Base-by-base conservation (phyloP, 2,113 vertebrate species). In the Anolis sagrei region DNA sequence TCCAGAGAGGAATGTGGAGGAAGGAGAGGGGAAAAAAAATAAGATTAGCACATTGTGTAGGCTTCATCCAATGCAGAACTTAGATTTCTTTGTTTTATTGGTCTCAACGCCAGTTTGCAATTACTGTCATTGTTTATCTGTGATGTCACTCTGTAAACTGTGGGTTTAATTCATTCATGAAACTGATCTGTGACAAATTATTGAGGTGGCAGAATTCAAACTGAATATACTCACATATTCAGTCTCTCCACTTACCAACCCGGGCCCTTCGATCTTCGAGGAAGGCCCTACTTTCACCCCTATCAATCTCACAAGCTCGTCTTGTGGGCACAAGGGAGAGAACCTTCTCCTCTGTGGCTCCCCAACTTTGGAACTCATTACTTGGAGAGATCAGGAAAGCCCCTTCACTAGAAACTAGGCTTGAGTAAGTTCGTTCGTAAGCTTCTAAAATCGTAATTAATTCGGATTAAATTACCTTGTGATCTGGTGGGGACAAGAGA, bases 1-100 rank as follows among this genome's bases (percentile, higher is more conserved):
- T 44, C 88, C 84, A 75, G 36, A 92, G 83, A 89, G 89, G 91
- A 95, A 95, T 94, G 86, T 87, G 90, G 85, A 76, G 78, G 81
- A 87, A 62, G 64, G 81, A 76, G 81, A 34, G 64, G 66, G 82
- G 44, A 49, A 58, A 58, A 44, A 44, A 49, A 58, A 58, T 4
- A 44, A 77, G 90, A 91, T 90, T 88, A 92, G 16, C 84, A 90
- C 91, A 75, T 36, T 89, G 88, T 89, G 4, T 87, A 86, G 32
- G 86, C 19, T 90, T 92, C 75, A 73, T 54, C 36, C 39, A 74
- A 81, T 68, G 49, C 27, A 90, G 82, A 87, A 76, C 73, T 82
- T 87, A 87, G 86, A 82, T 90, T 90, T 92, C 79, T 88, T 83
- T 87, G 83, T 86, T 88, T 84, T 49, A 84, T 39, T 83, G 64